A percentile compares a stretch with the other conserved stretches of the same genome.
These are phyloP conservation scores for Pheosia gnoma DNA, from an alignment of 2,888 invertebrate genomes.

Conservation along the genomic window DNA sequence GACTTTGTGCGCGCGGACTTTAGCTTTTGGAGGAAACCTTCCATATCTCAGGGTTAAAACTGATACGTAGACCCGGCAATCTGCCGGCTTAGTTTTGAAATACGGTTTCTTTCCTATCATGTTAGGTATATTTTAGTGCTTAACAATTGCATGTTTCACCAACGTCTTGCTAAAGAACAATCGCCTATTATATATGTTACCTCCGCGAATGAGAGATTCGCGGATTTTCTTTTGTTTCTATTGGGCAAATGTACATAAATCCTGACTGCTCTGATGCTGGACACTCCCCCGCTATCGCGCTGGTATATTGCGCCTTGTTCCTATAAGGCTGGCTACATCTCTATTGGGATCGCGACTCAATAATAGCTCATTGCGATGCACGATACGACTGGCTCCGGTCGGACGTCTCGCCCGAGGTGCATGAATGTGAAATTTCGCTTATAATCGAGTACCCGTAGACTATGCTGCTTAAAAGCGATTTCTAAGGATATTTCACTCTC, in stretches of 20 bases:
- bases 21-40: too few relatives aligned
- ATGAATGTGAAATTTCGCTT: conserved; percentile 47
- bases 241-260: conserved; percentile 48
- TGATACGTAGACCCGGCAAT: too few relatives aligned
- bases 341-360: conserved; percentile 62
- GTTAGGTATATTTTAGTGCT: too few relatives aligned
- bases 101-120: too few relatives aligned
- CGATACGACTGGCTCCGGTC: conserved; percentile 54
- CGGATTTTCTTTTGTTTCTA: conserved; percentile 37
- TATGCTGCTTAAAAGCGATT: conserved; percentile 11
- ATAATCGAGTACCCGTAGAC: conserved; percentile 16
- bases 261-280: conserved; percentile 55
- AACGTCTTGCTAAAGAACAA: conserved; percentile 34
- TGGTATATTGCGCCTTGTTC: conserved; percentile 59
- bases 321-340: conserved; percentile 57
- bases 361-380: conserved; percentile 65
- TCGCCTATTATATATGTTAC: conserved; percentile 43
- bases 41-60: too few relatives aligned
- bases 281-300: conserved; percentile 63
- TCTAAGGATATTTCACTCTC: too few relatives aligned
- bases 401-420: conserved; percentile 62
- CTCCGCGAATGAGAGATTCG: conserved; percentile 32
- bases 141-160: too few relatives aligned
- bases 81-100: too few relatives aligned
- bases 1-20: too few relatives aligned